phyloP scores from a whole-genome alignment of 2,797 vertebrate genomes.

The Knipowitschia caucasica region DNA sequence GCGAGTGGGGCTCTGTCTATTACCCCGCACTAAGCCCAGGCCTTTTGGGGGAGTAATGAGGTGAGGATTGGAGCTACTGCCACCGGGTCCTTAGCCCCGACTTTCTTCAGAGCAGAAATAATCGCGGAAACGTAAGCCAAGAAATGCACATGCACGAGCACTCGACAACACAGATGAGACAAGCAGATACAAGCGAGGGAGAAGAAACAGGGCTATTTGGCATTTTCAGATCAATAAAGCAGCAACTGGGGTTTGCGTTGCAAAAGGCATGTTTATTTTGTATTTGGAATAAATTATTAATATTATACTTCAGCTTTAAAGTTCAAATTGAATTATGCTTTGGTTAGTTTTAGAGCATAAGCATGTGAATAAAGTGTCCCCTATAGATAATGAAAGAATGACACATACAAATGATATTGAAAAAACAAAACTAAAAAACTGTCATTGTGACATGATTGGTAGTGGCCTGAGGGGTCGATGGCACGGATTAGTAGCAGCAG shows the following conservation, averaged over 20 bases:
- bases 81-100: constrained; percentile 48
- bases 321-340: no score
- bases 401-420: no score
- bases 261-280: neutral
- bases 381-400: no score
- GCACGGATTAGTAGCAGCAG: no score
- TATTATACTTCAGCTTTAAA: neutral
- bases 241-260: neutral
- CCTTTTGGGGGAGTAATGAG: constrained; percentile 76
- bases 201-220: constrained; percentile 12
- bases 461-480: no score
- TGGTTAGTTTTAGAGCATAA: no score
- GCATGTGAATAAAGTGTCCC: no score
- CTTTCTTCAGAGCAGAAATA: constrained; percentile 59
- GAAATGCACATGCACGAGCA: constrained; percentile 28
- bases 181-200: constrained; percentile 44
- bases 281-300: neutral
- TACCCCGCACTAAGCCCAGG: constrained; percentile 72
- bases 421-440: no score
- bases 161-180: constrained; percentile 33
- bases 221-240: neutral
- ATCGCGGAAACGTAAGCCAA: constrained; percentile 54
- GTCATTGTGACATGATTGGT: no score
- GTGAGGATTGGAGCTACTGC: constrained; percentile 68
- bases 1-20: constrained; percentile 73